Evolutionary conservation across 1,140 invertebrate species (phyloP).

Genomic region (Anastatus disparis): DNA sequence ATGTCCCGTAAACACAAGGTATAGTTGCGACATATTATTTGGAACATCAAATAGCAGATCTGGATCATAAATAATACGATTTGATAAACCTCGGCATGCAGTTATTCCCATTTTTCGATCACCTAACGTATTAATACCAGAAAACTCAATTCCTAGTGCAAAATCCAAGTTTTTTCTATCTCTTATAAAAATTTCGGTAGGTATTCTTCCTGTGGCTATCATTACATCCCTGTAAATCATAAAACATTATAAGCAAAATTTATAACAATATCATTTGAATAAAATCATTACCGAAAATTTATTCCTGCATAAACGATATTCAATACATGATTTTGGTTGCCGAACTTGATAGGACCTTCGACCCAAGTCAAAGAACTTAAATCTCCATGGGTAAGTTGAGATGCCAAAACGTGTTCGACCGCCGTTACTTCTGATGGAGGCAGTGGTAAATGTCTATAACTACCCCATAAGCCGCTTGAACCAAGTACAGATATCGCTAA

Average conservation of each 20-base stretch:
- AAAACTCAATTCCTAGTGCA: conserved; percentile 77
- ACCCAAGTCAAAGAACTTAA: conserved; percentile 86
- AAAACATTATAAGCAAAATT: not conserved
- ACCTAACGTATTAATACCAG: conserved; percentile 67
- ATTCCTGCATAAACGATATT: conserved; percentile 72
- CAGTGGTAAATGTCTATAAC: conserved; percentile 75
- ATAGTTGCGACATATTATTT: conserved; percentile 86
- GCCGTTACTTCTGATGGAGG: conserved; percentile 60
- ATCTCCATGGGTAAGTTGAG: conserved; percentile 82
- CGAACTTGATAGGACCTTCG: conserved; percentile 72
- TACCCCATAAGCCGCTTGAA: conserved; percentile 79
- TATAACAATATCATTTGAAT: not conserved
- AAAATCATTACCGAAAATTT: conserved; percentile 67
- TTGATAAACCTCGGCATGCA: conserved; percentile 64
- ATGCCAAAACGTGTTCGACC: conserved; percentile 78
- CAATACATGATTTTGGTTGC: conserved; percentile 62
- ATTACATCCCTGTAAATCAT: conserved; percentile 78
- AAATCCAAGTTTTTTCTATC: conserved; percentile 68
- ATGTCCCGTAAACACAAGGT: conserved; percentile 86
- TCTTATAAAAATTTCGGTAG: conserved; percentile 60
- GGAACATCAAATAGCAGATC: conserved; percentile 82
- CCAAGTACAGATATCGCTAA: conserved; percentile 79
- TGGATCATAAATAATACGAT: conserved; percentile 66
- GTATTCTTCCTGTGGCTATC: conserved; percentile 74
- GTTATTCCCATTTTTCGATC: conserved; percentile 76